Conservation (phyloP, 1,140 invertebrate genomes). For the Apis florea region DNA sequence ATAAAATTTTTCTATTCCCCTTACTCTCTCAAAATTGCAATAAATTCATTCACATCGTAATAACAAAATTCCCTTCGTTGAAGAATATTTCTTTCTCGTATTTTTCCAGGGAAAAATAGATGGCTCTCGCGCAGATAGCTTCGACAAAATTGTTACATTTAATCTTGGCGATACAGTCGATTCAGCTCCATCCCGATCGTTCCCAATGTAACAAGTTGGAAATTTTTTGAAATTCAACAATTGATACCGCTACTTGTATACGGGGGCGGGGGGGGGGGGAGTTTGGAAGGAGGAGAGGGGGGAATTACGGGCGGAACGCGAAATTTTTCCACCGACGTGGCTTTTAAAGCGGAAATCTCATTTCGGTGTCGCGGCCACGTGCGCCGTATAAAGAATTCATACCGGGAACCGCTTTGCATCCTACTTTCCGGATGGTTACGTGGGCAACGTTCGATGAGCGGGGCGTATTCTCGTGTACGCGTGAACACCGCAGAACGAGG, state of each 20-base stretch:
- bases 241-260: conserved; percentile 11
- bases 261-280: too few relatives aligned
- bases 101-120: too few relatives aligned
- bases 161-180: not conserved
- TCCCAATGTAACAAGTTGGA: not conserved
- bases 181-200: not conserved
- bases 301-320: not conserved
- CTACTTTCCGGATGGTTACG: conserved; percentile 19
- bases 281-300: too few relatives aligned
- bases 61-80: too few relatives aligned
- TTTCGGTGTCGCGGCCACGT: conserved; percentile 20
- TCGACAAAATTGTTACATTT: not conserved
- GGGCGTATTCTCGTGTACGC: not conserved
- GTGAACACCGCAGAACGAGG: too few relatives aligned
- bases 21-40: too few relatives aligned
- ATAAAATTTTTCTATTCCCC: too few relatives aligned
- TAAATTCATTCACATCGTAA: too few relatives aligned
- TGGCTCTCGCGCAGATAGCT: too few relatives aligned
- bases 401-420: conserved; percentile 29
- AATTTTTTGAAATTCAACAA: conserved; percentile 3
- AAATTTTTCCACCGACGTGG: not conserved
- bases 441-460: not conserved
- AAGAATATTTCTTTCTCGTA: too few relatives aligned
- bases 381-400: conserved; percentile 43
- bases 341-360: conserved; percentile 30